Conservation (phyloP, 1,140 invertebrate species). For the Saccostrea cuccullata region DNA sequence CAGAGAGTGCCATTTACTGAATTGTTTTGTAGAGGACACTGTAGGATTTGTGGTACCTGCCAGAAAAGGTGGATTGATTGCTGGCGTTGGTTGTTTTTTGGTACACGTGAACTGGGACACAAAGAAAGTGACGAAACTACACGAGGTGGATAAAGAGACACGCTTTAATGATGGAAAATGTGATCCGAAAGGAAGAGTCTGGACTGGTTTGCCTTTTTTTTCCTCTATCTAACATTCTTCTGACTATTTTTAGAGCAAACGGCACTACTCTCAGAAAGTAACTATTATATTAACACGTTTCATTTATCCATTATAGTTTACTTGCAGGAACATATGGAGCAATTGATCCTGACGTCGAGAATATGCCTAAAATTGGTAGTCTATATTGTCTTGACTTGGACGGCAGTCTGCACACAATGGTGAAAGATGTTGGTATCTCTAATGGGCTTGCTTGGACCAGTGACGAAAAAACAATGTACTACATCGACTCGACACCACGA, state of each 20-base stretch:
- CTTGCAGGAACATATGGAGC: constrained; percentile 45
- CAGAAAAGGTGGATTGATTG: too few relatives aligned
- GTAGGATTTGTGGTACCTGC: constrained; percentile 85
- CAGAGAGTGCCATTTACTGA: too few relatives aligned
- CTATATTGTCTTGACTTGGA: too few relatives aligned
- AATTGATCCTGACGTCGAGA: background rate
- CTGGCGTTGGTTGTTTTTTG: too few relatives aligned
- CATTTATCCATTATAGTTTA: background rate
- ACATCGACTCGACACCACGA: constrained; percentile 77
- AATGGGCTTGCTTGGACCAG: constrained; percentile 91
- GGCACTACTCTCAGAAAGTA: too few relatives aligned
- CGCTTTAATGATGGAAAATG: constrained; percentile 93
- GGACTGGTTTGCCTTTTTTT: constrained; percentile 82
- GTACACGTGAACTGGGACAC: constrained; percentile 60
- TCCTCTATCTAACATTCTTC: background rate
- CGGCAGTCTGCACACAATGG: constrained; percentile 53
- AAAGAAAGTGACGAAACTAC: constrained; percentile 60
- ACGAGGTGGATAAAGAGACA: constrained; percentile 84
- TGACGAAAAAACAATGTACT: constrained; percentile 82
- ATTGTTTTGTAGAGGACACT: too few relatives aligned
- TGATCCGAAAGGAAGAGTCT: too few relatives aligned
- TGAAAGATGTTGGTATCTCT: constrained; percentile 82
- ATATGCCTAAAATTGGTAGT: too few relatives aligned
- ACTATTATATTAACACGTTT: background rate
- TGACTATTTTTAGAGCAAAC: too few relatives aligned